Percentiles rank a stretch among this genome's conserved stretches.
Evolutionary conservation across 2,888 invertebrate genomes (phyloP).

Genomic region (Rhimphoctona megacephalus): DNA sequence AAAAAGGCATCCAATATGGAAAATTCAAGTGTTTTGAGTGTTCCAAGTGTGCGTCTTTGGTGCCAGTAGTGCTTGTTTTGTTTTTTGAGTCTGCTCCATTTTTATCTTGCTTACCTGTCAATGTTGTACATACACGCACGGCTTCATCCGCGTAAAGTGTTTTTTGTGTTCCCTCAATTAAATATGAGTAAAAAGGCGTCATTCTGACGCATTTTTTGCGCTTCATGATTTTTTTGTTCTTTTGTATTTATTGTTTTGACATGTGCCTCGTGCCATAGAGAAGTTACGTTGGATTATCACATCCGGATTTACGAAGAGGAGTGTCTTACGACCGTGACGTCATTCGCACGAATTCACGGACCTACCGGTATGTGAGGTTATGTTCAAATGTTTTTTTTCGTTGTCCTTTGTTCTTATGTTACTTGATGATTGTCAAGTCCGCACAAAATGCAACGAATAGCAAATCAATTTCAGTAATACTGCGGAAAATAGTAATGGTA

Average conservation of each 20-base stretch:
- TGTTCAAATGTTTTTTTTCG: slow-evolving; percentile 13
- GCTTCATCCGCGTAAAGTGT: not conserved
- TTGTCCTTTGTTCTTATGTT: slow-evolving; percentile 3
- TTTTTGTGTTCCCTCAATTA: not conserved
- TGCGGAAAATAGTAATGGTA: no score
- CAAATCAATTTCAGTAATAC: not conserved
- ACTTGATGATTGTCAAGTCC: not conserved
- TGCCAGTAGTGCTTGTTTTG: not conserved
- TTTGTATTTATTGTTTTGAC: slow-evolving; percentile 82
- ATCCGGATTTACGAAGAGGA: slow-evolving; percentile 41
- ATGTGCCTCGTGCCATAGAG: slow-evolving; percentile 77
- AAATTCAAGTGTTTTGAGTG: slow-evolving; percentile 9
- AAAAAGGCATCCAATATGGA: not conserved
- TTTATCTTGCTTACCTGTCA: slow-evolving; percentile 10
- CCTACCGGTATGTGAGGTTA: slow-evolving; percentile 55
- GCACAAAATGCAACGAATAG: not conserved
- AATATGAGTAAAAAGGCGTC: slow-evolving; percentile 1
- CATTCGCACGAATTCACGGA: slow-evolving; percentile 35
- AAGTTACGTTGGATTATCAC: slow-evolving; percentile 81
- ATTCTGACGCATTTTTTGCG: slow-evolving; percentile 3
- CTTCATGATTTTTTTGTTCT: not conserved
- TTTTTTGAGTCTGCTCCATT: not conserved
- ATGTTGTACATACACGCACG: not conserved
- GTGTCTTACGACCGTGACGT: slow-evolving; percentile 66
- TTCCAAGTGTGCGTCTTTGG: not conserved